Evolutionary conservation across 2,113 vertebrate genomes (phyloP).

Genomic region (Dasyurus viverrinus): DNA sequence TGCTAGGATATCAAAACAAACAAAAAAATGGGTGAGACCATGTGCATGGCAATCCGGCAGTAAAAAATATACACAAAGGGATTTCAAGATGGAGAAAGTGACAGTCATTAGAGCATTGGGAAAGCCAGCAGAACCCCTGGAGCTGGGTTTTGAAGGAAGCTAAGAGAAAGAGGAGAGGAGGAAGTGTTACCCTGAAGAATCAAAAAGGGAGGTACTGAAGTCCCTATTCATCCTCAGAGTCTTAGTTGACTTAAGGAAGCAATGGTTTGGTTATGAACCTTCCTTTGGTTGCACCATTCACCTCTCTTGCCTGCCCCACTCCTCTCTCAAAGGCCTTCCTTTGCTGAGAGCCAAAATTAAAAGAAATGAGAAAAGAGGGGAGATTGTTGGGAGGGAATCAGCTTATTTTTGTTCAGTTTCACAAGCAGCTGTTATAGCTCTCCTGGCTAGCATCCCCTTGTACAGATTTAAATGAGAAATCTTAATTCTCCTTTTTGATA

Average conservation of each 20-base stretch:
- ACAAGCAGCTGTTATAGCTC: conserved; percentile 66
- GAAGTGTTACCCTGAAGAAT: background rate
- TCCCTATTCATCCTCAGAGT: background rate
- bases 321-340: background rate
- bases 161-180: background rate
- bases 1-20: background rate
- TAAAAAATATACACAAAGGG: background rate
- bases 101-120: background rate
- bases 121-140: background rate
- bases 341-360: conserved; percentile 41
- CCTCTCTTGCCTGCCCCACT: conserved; percentile 9
- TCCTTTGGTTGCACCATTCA: background rate
- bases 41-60: background rate
- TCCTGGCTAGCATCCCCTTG: conserved; percentile 56
- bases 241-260: background rate
- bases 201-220: background rate
- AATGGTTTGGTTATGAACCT: fast-evolving
- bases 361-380: conserved; percentile 55
- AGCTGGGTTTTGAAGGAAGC: background rate
- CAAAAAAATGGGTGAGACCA: background rate
- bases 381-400: conserved; percentile 57
- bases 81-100: background rate
- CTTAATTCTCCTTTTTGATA: conserved; percentile 18
- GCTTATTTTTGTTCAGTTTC: conserved; percentile 58
- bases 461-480: conserved; percentile 51